Conservation (phyloP, 2,113 vertebrate species). For the Pavo muticus region DNA sequence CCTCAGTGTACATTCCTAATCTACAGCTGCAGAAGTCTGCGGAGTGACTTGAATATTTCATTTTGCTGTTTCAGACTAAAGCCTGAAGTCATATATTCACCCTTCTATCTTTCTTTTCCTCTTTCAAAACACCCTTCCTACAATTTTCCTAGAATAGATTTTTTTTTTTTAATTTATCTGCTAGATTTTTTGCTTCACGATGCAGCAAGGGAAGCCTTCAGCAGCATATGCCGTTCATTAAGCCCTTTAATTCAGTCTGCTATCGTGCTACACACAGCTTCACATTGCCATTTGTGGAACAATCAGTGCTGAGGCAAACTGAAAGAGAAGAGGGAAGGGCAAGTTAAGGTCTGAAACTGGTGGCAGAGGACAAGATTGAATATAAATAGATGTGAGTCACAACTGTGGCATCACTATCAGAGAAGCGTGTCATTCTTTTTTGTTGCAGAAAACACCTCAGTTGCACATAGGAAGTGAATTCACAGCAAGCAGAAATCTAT, state of each 20-base stretch:
- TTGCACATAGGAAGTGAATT: neutral
- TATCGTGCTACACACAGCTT: neutral
- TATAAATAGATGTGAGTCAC: constrained; percentile 27
- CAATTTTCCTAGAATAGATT: neutral
- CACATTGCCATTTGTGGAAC: neutral
- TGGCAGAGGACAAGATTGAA: neutral
- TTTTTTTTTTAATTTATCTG: neutral
- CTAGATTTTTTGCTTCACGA: neutral
- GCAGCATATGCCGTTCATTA: neutral
- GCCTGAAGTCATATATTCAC: neutral
- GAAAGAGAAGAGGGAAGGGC: constrained; percentile 18
- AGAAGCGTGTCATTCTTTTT: neutral
- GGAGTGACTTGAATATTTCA: neutral
- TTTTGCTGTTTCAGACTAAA: neutral
- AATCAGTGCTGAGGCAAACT: neutral
- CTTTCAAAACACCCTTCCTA: neutral
- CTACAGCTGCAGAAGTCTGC: neutral
- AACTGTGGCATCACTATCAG: neutral
- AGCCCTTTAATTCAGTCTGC: constrained; percentile 3
- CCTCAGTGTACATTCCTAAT: fast-evolving
- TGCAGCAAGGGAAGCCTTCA: neutral
- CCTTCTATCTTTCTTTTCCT: neutral
- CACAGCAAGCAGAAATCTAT: neutral
- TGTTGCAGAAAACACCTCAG: neutral
- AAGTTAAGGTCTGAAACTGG: neutral